A percentile compares a stretch with the other conserved stretches of the same genome.
Evolutionary conservation across 2,113 vertebrate species (phyloP).

Genomic region (Cryptotis parvus): DNA sequence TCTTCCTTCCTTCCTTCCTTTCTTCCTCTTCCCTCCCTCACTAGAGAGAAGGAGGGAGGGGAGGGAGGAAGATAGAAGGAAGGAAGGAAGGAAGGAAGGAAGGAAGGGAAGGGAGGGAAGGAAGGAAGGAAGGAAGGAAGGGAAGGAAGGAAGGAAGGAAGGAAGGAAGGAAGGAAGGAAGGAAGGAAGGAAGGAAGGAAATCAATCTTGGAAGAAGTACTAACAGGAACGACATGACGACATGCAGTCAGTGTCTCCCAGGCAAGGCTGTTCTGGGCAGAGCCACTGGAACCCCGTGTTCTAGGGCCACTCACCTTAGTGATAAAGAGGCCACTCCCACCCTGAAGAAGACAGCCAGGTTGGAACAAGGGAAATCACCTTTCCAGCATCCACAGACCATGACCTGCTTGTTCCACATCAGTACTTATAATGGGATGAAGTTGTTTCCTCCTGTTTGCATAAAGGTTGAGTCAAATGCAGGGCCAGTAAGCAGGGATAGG

Average conservation of each 20-base stretch:
- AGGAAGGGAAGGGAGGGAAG: too few relatives aligned
- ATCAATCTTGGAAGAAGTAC: background rate
- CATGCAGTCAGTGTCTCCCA: too few relatives aligned
- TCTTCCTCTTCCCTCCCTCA: too few relatives aligned
- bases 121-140: too few relatives aligned
- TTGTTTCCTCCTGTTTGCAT: background rate
- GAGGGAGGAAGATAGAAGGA: too few relatives aligned
- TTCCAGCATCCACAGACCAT: background rate
- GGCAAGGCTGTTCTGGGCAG: background rate
- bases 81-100: too few relatives aligned
- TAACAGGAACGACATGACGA: background rate
- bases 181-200: background rate
- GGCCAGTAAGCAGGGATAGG: background rate
- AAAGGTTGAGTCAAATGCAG: background rate
- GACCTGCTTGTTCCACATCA: background rate
- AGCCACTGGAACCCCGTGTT: accelerated
- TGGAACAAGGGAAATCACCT: accelerated
- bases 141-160: too few relatives aligned
- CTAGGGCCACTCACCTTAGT: accelerated
- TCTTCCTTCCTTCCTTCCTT: too few relatives aligned
- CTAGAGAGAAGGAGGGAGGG: too few relatives aligned
- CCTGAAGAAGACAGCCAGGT: background rate
- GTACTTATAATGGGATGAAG: background rate
- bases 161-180: too few relatives aligned
- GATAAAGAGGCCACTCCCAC: background rate